Base-by-base conservation (phyloP, 2,888 invertebrate genomes). In the Tridacna crocea region DNA sequence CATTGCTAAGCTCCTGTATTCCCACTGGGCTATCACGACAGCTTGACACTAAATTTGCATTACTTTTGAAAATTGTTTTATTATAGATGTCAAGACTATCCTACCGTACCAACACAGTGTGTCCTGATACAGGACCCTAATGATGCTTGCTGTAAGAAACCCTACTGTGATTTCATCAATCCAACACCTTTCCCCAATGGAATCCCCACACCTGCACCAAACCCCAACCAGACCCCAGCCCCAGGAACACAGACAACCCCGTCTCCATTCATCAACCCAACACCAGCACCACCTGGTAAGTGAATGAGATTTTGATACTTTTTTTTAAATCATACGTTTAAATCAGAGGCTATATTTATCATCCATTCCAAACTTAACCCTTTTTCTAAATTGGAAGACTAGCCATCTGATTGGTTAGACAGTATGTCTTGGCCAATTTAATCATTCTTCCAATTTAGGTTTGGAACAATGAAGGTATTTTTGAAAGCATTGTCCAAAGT, bases 161-260 rank as follows among this genome's bases (percentile, higher is more conserved):
- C 90, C 24, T 90, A 87, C 84, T 91, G 91, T 80, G 90, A 91
- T 84, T 89, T 83, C 72, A 77, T 88, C 72, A 89, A 90, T 87
- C 90, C 91, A 24, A 86, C 85, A 60, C 90, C 90, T 48, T 88
- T 88, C 88, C 89, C 89, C 24, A 79, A 83, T 26, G 89, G 89
- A 15, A 77, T 85, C 72, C 90, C 89, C 27, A 89, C 88, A 36
- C 90, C 91, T 47, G 79, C 79, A 61, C 90, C 89, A 22, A 75
- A 72, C 65, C 82, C 86, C 63, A 84, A 82, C 24, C 90, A 83
- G 22, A 80, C 85, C 17, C 88, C 88, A 60, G 63, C 26, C 22
- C 87, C 87, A 76, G 87, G 84, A 15, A 19, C 63, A 51, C 77
- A 72, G 47, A 61, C 66, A 24, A 83, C 88, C 27, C 77, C 66